Evolutionary conservation across 2,797 vertebrate genomes (phyloP).

Genomic region (Cyprinodon diabolis): DNA sequence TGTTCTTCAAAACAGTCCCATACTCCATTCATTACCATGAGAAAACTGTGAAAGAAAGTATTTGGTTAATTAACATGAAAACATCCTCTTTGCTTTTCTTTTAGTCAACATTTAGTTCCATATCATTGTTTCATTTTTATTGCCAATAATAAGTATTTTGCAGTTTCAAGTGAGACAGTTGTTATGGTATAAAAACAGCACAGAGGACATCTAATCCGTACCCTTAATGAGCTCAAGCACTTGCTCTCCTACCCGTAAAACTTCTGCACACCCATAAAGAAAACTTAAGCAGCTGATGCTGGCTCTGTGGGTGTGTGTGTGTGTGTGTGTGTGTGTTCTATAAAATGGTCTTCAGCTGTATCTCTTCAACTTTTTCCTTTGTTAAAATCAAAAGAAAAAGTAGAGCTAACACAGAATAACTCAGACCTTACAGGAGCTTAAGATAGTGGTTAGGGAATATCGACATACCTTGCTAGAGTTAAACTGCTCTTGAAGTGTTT

Average conservation of each 20-base stretch:
- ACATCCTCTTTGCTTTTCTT: constrained; percentile 4
- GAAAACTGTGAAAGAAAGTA: constrained; percentile 39
- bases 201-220: constrained; percentile 11
- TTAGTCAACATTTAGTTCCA: constrained; percentile 8
- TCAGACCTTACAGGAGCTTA: constrained; percentile 3
- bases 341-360: background rate
- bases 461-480: background rate
- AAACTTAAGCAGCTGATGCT: background rate
- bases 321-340: background rate
- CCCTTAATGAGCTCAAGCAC: constrained; percentile 2
- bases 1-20: constrained; percentile 24
- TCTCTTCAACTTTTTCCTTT: background rate
- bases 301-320: background rate
- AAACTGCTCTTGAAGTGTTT: background rate
- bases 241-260: background rate
- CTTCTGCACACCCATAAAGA: background rate
- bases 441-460: background rate
- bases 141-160: constrained; percentile 8
- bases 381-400: background rate
- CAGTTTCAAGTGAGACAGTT: constrained; percentile 6
- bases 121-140: constrained; percentile 17
- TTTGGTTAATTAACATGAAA: constrained; percentile 16
- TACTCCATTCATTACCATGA: constrained; percentile 32
- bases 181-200: constrained; percentile 1
- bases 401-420: background rate